These are phyloP conservation scores for Microtus obscurus DNA, from an alignment of 2,797 vertebrate genomes.

Conservation along the genomic window DNA sequence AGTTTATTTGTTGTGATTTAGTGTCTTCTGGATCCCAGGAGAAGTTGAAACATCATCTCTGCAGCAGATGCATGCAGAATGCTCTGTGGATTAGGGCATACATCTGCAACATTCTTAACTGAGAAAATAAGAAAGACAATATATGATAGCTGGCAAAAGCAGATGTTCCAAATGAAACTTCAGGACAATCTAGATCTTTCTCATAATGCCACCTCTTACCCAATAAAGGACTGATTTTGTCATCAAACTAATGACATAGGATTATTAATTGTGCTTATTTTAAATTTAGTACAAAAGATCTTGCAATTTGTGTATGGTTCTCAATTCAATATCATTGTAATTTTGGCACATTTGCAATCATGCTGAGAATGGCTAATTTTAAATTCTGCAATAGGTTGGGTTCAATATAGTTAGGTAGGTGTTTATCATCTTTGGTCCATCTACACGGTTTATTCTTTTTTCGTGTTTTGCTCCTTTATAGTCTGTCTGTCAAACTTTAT, in stretches of 20 bases:
- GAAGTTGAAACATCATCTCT: background rate
- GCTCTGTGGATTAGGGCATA: background rate
- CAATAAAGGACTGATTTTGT: slow-evolving; percentile 8
- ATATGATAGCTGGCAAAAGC: background rate
- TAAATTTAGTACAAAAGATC: background rate
- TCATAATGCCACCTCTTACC: slow-evolving; percentile 7
- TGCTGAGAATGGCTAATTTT: background rate
- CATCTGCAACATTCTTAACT: background rate
- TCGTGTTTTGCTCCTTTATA: background rate
- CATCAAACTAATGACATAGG: background rate
- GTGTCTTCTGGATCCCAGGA: background rate
- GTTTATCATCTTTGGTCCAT: background rate
- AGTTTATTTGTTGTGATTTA: slow-evolving; percentile 4
- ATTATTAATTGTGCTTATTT: slow-evolving; percentile 25
- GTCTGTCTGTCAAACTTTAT: background rate
- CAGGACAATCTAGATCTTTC: background rate
- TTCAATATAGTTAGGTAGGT: background rate
- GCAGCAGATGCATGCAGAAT: background rate
- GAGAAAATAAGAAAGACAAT: background rate
- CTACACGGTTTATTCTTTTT: background rate
- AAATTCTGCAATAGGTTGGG: background rate
- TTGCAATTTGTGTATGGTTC: background rate
- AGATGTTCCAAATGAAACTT: slow-evolving; percentile 12
- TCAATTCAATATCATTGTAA: background rate
- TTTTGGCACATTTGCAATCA: background rate